Percentiles rank a stretch among this genome's conserved stretches.
These are phyloP conservation scores for Callitettix versicolor DNA, from an alignment of 1,140 invertebrate genomes.

Conservation along the genomic window DNA sequence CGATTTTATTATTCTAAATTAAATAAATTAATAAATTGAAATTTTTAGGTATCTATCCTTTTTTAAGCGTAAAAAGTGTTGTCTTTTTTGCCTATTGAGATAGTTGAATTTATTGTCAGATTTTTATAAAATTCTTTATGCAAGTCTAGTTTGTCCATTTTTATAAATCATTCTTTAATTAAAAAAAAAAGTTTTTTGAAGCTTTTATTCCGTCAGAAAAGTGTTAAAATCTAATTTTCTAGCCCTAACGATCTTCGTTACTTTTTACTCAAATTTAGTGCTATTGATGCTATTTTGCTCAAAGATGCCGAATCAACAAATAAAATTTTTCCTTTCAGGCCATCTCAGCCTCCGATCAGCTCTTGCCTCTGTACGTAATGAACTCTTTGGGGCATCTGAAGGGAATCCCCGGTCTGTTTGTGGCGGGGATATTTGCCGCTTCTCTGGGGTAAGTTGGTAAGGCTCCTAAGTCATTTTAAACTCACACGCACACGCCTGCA, in stretches of 20 bases:
- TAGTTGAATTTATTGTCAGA: neutral
- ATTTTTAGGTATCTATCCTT: neutral
- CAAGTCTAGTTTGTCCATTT: too few species aligned
- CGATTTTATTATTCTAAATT: too few species aligned
- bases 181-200: too few species aligned
- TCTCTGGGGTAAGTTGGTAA: slow-evolving; percentile 53
- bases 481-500: too few species aligned
- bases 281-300: too few species aligned
- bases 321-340: slow-evolving; percentile 29
- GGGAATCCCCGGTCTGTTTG: slow-evolving; percentile 78
- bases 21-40: neutral
- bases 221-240: too few species aligned
- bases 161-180: too few species aligned
- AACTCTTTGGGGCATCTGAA: slow-evolving; percentile 56
- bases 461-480: too few species aligned
- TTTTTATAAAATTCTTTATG: neutral
- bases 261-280: too few species aligned
- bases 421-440: slow-evolving; percentile 67
- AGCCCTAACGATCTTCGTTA: too few species aligned
- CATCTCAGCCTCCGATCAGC: slow-evolving; percentile 56
- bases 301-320: too few species aligned
- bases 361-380: slow-evolving; percentile 78
- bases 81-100: neutral
- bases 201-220: too few species aligned
- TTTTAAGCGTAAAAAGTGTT: neutral